Percentiles rank a stretch among this genome's conserved stretches.
phyloP scores from a whole-genome alignment of 2,797 vertebrate genomes.

The Podarcis lilfordi region DNA sequence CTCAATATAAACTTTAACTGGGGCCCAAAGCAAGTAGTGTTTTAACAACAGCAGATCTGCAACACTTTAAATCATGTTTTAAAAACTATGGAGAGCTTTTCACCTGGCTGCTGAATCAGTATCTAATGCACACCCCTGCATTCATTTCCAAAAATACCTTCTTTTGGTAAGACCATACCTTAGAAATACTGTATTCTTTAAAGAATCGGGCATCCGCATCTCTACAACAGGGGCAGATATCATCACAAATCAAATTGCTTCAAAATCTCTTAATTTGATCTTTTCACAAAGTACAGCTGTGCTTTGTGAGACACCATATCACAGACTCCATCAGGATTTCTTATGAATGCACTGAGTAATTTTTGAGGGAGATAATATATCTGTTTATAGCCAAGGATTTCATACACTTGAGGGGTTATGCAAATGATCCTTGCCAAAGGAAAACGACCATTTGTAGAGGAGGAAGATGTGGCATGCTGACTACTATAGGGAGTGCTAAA shows the following conservation, averaged over 20 bases:
- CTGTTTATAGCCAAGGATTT: conserved; percentile 38
- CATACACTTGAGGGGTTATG: conserved; percentile 47
- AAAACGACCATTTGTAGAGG: conserved; percentile 29
- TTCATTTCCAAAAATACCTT: background rate
- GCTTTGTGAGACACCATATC: background rate
- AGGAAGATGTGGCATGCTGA: conserved; percentile 9
- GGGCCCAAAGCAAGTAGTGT: background rate
- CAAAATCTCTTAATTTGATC: background rate
- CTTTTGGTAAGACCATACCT: background rate
- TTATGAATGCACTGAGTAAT: background rate
- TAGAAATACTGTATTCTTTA: background rate
- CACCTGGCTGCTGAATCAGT: background rate
- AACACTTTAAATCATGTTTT: background rate
- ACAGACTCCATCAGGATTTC: background rate
- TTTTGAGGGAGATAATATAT: conserved; percentile 21
- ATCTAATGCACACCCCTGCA: background rate
- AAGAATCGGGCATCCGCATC: background rate
- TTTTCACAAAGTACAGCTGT: background rate
- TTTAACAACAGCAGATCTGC: background rate
- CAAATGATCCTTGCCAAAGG: conserved; percentile 37
- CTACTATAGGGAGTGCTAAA: conserved; percentile 15
- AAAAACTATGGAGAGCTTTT: background rate
- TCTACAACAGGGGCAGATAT: background rate
- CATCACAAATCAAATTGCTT: conserved; percentile 1
- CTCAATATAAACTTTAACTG: background rate